Evolutionary conservation across 2,797 vertebrate genomes (phyloP), one percentile per base, ranked within the genome.

Genomic region (Nyctibius grandis): DNA sequence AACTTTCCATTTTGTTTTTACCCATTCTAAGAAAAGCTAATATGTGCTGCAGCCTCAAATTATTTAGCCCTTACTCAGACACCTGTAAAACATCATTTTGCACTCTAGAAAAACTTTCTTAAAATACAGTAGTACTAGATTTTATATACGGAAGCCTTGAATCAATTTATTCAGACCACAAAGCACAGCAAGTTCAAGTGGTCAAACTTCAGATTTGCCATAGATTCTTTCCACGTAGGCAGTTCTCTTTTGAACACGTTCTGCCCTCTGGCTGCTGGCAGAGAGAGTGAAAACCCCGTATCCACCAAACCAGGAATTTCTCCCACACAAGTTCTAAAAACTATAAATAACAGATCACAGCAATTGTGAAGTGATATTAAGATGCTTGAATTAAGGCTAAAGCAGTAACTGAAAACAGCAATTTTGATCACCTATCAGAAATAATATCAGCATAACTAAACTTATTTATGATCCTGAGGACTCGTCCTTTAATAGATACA

Each of bases 151-250:
- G 22, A 85, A 70, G 51, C n/a, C 77, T 31, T 33, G 50, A n/a
- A 16, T 44, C 45, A 61, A 42, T 54, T 64, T 57, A 56, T 50
- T 44, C 2, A 60, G 64, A 38, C 4, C 47, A 54, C 14, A 21
- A 40, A 67, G 56, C 6, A 63, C 75, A 70, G 64, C 33, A 48
- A 50, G n/a, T 29, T 31, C 7, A 47, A 50, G 74, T 0, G 29
- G 29, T 56, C 31, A 34, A 59, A 40, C 15, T 40, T 40, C 51
- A 63, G 40, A 50, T 36, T 13, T 29, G 54, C 26, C 69, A 12
- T 8, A 9, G 33, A 34, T 5, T 5, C 23, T 5, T 12, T 20
- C 31, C 20, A 4, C 0, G 11, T 7, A 7, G 31, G 23, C 34
- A 9, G 12, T 1, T 60, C 73, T 78, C 56, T 4, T 48, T 21